These are phyloP conservation scores for Diprion similis DNA, from an alignment of 1,140 invertebrate genomes.

Conservation along the genomic window DNA sequence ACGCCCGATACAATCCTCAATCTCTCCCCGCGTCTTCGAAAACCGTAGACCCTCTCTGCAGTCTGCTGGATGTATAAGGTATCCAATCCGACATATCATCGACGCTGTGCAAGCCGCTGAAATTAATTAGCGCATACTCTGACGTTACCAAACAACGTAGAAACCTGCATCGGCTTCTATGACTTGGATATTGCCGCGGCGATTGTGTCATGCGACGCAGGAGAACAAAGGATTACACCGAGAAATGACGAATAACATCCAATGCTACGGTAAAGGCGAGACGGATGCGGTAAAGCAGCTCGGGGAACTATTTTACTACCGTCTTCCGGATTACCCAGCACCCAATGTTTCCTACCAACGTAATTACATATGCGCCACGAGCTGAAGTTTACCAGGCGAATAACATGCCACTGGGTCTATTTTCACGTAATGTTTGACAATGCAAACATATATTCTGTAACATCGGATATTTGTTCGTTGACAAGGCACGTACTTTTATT, in stretches of 20 bases:
- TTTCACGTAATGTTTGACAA: too few species aligned
- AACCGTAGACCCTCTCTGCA: background rate
- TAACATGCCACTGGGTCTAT: too few species aligned
- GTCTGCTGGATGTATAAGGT: too few species aligned
- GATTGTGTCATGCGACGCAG: background rate
- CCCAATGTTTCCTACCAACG: conserved; percentile 37
- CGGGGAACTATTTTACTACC: conserved; percentile 43
- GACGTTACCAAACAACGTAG: too few species aligned
- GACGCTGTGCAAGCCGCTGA: too few species aligned
- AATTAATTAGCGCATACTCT: too few species aligned
- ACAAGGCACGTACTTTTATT: too few species aligned
- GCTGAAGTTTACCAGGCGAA: too few species aligned
- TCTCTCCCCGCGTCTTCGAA: background rate
- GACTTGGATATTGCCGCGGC: background rate
- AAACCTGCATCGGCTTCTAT: background rate
- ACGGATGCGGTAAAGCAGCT: conserved; percentile 25
- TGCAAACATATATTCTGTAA: too few species aligned
- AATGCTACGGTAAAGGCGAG: background rate
- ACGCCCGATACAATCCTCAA: background rate
- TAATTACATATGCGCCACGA: too few species aligned
- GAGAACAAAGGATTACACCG: background rate
- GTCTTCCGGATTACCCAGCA: conserved; percentile 44
- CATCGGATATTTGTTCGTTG: too few species aligned
- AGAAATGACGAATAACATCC: background rate
- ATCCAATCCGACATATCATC: too few species aligned